Evolutionary conservation across 2,113 vertebrate genomes (phyloP).

Genomic region (Hemibagrus wyckioides): DNA sequence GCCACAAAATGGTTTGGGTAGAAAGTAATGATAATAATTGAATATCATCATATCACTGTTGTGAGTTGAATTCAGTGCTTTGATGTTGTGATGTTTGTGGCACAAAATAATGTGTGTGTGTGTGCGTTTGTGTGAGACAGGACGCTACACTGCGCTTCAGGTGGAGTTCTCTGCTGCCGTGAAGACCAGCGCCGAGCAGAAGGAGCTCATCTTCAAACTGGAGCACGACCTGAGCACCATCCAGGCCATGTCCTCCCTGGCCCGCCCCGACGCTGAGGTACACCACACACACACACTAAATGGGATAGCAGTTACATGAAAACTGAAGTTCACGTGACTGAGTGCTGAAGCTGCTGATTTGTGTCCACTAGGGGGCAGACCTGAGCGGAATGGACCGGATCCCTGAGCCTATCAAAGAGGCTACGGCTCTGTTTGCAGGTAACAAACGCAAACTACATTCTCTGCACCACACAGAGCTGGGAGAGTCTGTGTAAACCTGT

Average conservation of each 20-base stretch:
- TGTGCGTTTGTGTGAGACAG: conserved; percentile 65
- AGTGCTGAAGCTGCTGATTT: background rate
- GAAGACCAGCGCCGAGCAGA: conserved; percentile 79
- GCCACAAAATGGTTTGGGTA: background rate
- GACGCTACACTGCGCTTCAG: conserved; percentile 85
- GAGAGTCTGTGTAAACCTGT: background rate
- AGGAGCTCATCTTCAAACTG: conserved; percentile 87
- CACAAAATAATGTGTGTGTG: background rate
- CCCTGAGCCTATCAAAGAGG: conserved; percentile 92
- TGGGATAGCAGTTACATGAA: background rate
- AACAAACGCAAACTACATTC: conserved; percentile 19
- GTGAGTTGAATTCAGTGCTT: background rate
- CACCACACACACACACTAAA: background rate
- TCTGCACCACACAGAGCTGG: background rate
- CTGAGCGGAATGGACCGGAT: conserved; percentile 78
- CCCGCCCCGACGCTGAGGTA: conserved; percentile 86
- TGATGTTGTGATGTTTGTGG: background rate
- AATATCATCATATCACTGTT: background rate
- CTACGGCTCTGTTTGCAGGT: conserved; percentile 87
- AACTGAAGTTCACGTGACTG: background rate
- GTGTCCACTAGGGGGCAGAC: conserved; percentile 62
- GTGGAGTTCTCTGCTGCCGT: conserved; percentile 79
- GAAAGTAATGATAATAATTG: background rate
- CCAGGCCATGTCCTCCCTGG: conserved; percentile 78
- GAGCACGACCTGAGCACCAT: conserved; percentile 95